Conservation (phyloP, 2,797 vertebrate genomes). For the Lithobates pipiens region DNA sequence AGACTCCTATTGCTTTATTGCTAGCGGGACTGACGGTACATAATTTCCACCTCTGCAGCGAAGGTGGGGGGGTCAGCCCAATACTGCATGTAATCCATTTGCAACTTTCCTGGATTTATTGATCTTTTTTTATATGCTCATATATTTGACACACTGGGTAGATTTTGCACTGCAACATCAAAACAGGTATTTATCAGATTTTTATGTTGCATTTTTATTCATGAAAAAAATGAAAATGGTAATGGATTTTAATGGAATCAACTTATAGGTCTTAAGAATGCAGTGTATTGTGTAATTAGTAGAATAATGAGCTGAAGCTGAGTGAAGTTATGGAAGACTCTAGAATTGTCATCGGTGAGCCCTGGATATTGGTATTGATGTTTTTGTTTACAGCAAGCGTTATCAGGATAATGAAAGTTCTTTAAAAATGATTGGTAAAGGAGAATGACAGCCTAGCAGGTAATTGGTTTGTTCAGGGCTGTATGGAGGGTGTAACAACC, state of each 20-base stretch:
- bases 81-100: slow-evolving; percentile 31
- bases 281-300: not conserved
- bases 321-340: not conserved
- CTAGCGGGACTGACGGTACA: slow-evolving; percentile 24
- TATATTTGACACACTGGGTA: slow-evolving; percentile 5
- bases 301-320: not conserved
- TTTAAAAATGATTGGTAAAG: not conserved
- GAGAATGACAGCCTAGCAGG: not conserved
- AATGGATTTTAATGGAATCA: slow-evolving; percentile 7
- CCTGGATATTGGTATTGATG: not conserved
- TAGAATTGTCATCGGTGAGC: not conserved
- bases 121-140: not conserved
- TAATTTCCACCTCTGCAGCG: slow-evolving; percentile 16
- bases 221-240: not conserved
- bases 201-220: not conserved
- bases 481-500: not conserved
- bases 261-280: not conserved
- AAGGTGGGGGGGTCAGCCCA: slow-evolving; percentile 2
- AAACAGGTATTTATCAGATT: slow-evolving; percentile 5
- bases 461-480: not conserved
- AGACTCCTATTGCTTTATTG: slow-evolving; percentile 44
- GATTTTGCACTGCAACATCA: slow-evolving; percentile 5
- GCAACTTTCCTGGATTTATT: slow-evolving; percentile 5
- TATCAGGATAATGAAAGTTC: not conserved
- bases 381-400: not conserved